Conservation (phyloP, 1,140 invertebrate species). For the Drosophila nannoptera region DNA sequence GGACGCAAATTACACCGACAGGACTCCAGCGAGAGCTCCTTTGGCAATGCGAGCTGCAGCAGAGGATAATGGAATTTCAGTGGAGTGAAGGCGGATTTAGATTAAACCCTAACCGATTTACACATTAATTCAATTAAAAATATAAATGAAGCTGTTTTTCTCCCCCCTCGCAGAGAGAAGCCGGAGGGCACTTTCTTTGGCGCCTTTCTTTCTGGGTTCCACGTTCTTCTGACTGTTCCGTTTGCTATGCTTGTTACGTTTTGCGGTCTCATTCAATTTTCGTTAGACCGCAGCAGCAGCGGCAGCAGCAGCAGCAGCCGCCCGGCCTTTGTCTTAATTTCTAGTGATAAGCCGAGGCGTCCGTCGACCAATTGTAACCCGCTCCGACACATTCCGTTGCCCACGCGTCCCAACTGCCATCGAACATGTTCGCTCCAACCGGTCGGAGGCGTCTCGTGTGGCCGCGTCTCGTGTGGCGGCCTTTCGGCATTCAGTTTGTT, state of each 20-base stretch:
- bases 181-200: neutral
- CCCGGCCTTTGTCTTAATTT: constrained; percentile 64
- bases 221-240: constrained; percentile 3
- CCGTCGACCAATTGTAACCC: constrained; percentile 12
- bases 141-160: too few species aligned
- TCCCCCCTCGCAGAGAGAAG: too few species aligned
- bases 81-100: too few species aligned
- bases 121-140: too few species aligned
- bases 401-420: constrained; percentile 6
- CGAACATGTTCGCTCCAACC: constrained; percentile 46
- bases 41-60: too few species aligned
- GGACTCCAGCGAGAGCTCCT: too few species aligned
- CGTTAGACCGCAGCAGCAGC: constrained; percentile 25
- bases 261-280: constrained; percentile 56
- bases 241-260: constrained; percentile 24
- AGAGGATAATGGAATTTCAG: too few species aligned
- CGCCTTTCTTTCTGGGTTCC: neutral
- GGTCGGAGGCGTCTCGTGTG: constrained; percentile 15
- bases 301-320: constrained; percentile 21
- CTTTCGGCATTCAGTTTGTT: constrained; percentile 52
- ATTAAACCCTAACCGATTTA: too few species aligned
- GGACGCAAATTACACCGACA: too few species aligned
- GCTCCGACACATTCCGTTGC: neutral
- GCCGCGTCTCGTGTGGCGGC: constrained; percentile 24
- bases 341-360: constrained; percentile 59